phyloP scores from a whole-genome alignment of 2,888 invertebrate genomes.

The Drosophila dives region DNA sequence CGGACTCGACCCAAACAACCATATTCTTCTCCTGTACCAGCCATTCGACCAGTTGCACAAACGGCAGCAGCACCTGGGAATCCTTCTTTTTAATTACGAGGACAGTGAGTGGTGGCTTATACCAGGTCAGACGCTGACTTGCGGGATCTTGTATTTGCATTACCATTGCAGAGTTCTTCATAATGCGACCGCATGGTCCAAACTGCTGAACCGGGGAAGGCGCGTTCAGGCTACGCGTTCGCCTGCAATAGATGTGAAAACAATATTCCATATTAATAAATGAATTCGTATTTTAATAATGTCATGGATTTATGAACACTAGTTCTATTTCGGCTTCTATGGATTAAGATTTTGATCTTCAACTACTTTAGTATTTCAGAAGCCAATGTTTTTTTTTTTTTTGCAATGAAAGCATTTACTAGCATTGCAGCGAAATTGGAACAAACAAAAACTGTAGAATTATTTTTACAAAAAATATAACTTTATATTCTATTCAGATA shows the following conservation, averaged over 20 bases:
- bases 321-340: conserved; percentile 13
- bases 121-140: conserved; percentile 98
- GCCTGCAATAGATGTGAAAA: conserved; percentile 88
- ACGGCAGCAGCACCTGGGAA: conserved; percentile 94
- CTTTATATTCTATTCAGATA: too few species aligned
- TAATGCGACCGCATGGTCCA: conserved; percentile 98
- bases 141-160: conserved; percentile 99
- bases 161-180: conserved; percentile 98
- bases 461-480: too few species aligned
- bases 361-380: conserved; percentile 7
- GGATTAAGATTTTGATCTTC: conserved; percentile 15
- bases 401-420: background rate
- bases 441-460: too few species aligned
- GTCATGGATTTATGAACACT: conserved; percentile 29
- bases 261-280: background rate
- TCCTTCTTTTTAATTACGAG: conserved; percentile 98
- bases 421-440: background rate
- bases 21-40: conserved; percentile 97
- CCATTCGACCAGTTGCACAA: conserved; percentile 97
- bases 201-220: conserved; percentile 98
- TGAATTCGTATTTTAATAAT: background rate
- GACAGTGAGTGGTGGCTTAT: conserved; percentile 98
- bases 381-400: conserved; percentile 13
- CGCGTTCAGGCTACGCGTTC: conserved; percentile 97
- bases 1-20: conserved; percentile 97